phyloP scores from a whole-genome alignment of 2,113 vertebrate genomes.

The Talpa occidentalis region DNA sequence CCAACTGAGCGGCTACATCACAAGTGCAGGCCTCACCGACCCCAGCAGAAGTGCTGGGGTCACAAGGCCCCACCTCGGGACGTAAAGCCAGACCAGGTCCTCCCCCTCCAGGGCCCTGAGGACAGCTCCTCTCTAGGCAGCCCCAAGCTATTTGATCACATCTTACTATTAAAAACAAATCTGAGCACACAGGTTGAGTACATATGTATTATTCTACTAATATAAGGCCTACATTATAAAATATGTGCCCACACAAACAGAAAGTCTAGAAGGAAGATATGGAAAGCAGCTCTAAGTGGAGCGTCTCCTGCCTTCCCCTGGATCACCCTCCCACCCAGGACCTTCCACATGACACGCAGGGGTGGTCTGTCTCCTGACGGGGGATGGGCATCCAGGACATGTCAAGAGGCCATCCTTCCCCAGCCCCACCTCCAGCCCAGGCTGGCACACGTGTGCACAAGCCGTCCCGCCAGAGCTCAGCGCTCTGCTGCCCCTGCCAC shows the following conservation, averaged over 20 bases:
- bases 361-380: rapidly evolving
- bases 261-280: neutral
- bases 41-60: no score
- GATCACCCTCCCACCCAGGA: neutral
- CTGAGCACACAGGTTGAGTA: neutral
- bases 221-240: neutral
- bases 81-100: no score
- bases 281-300: neutral
- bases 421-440: no score
- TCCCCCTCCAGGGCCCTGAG: no score
- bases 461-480: neutral
- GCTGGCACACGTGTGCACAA: neutral
- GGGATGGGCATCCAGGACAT: neutral
- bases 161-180: neutral
- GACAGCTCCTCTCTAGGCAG: neutral
- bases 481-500: no score
- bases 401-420: rapidly evolving
- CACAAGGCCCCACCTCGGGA: neutral
- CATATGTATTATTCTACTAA: neutral
- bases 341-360: no score
- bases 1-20: neutral
- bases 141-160: neutral
- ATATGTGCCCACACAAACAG: neutral
- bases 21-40: no score
- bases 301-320: neutral